Evolutionary conservation across 30 jellyfish, hydroid and myxozoan species (phyloP).

Genomic region (Clytia hemisphaerica): DNA sequence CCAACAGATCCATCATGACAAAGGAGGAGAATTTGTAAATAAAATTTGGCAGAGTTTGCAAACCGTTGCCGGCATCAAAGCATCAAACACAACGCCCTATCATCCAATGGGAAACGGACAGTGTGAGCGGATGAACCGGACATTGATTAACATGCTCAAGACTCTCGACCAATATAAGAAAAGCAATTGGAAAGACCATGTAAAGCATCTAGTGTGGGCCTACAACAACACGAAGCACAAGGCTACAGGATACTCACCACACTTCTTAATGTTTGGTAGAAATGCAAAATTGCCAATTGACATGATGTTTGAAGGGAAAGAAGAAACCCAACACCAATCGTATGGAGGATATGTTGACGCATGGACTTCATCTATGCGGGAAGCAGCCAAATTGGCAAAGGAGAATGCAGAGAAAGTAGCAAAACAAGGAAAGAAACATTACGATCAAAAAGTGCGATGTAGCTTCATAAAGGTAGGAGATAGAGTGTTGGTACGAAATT

Average conservation of each 20-base stretch:
- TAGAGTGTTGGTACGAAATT: constrained; percentile 19
- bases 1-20: constrained; percentile 39
- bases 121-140: constrained; percentile 40
- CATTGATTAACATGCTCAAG: constrained; percentile 29
- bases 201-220: constrained; percentile 20
- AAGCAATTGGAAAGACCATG: constrained; percentile 22
- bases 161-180: constrained; percentile 14
- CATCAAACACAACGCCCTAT: constrained; percentile 42
- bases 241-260: constrained; percentile 42
- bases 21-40: constrained; percentile 46
- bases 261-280: constrained; percentile 41
- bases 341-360: constrained; percentile 12
- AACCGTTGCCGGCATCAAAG: constrained; percentile 18
- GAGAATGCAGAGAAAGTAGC: constrained; percentile 26
- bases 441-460: constrained; percentile 9
- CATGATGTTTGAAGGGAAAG: not conserved
- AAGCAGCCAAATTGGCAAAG: not conserved
- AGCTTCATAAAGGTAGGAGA: not conserved
- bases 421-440: not conserved
- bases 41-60: constrained; percentile 16
- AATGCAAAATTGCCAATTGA: constrained; percentile 30
- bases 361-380: constrained; percentile 11
- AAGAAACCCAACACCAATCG: not conserved
- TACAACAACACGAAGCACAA: constrained; percentile 33
- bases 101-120: constrained; percentile 49